Percentiles rank a stretch among this genome's conserved stretches.
phyloP scores from a whole-genome alignment of 2,113 vertebrate genomes.

The Peromyscus polionotus region DNA sequence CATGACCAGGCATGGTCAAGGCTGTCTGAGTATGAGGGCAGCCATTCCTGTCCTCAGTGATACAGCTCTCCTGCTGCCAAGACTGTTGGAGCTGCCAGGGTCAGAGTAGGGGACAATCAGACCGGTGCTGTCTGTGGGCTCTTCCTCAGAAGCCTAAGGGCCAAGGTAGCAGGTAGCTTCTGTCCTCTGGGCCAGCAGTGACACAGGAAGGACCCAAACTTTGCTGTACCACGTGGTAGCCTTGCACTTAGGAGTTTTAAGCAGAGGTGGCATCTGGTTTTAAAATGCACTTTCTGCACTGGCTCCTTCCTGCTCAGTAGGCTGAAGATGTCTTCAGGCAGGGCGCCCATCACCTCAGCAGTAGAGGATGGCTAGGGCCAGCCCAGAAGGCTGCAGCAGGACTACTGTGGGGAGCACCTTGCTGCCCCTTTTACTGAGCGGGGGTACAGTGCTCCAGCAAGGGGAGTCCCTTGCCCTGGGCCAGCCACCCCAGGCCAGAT shows the following conservation, averaged over 20 bases:
- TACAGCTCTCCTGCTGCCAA: conserved; percentile 21
- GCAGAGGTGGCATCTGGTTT: conserved; percentile 70
- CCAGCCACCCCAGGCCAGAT: background rate
- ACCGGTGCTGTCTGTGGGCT: background rate
- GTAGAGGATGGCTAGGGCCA: background rate
- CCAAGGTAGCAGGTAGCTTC: background rate
- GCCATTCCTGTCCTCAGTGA: background rate
- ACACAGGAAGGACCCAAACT: conserved; percentile 49
- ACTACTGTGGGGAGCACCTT: conserved; percentile 40
- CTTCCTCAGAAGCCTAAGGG: background rate
- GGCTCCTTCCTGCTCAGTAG: conserved; percentile 46
- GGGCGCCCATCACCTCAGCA: background rate
- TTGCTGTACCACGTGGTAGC: background rate
- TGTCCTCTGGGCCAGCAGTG: conserved; percentile 23
- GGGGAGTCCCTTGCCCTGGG: conserved; percentile 27
- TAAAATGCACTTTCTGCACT: conserved; percentile 50
- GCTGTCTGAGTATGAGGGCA: conserved; percentile 28
- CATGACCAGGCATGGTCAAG: conserved; percentile 40
- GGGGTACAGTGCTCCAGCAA: background rate
- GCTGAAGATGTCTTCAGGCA: background rate
- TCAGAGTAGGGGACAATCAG: background rate
- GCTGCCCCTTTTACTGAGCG: conserved; percentile 2
- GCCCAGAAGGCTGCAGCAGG: background rate
- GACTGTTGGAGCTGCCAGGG: background rate
- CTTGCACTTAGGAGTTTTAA: conserved; percentile 73